phyloP scores from a whole-genome alignment of 2,797 vertebrate species.

The Myripristis jacobus region DNA sequence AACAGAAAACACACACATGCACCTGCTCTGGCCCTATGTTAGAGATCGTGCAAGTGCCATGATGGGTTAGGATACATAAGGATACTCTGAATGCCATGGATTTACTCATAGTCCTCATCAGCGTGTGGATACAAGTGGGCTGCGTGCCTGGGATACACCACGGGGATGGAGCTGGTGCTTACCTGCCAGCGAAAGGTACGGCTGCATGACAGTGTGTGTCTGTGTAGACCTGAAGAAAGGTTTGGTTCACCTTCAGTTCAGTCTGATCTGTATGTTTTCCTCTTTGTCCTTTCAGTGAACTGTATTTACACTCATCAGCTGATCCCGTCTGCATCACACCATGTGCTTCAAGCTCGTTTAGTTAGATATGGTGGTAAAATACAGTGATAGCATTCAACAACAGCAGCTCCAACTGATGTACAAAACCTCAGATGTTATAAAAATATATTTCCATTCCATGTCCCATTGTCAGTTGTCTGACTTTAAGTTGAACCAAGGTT shows the following conservation, averaged over 20 bases:
- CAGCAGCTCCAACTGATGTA: too few species aligned
- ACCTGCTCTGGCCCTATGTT: neutral
- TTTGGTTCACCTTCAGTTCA: slow-evolving; percentile 13
- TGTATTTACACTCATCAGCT: neutral
- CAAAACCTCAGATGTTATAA: too few species aligned
- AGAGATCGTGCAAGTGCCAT: slow-evolving; percentile 17
- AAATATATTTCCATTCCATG: too few species aligned
- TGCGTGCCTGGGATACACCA: slow-evolving; percentile 30
- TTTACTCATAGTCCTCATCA: slow-evolving; percentile 51
- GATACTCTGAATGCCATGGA: slow-evolving; percentile 61
- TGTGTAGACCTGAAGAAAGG: neutral
- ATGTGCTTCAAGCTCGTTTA: too few species aligned
- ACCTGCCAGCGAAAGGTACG: slow-evolving; percentile 85
- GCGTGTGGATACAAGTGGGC: slow-evolving; percentile 54
- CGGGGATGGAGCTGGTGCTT: slow-evolving; percentile 27
- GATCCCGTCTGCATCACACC: too few species aligned
- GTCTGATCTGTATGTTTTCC: neutral
- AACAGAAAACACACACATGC: slow-evolving; percentile 16
- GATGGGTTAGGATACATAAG: slow-evolving; percentile 36
- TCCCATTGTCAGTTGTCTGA: too few species aligned
- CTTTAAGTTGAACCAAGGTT: too few species aligned
- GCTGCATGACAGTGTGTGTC: neutral
- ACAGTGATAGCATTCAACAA: too few species aligned
- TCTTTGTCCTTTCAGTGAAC: neutral
- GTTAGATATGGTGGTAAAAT: too few species aligned